These are phyloP conservation scores for Coilia nasus DNA, from an alignment of 2,797 vertebrate genomes.

Conservation along the genomic window DNA sequence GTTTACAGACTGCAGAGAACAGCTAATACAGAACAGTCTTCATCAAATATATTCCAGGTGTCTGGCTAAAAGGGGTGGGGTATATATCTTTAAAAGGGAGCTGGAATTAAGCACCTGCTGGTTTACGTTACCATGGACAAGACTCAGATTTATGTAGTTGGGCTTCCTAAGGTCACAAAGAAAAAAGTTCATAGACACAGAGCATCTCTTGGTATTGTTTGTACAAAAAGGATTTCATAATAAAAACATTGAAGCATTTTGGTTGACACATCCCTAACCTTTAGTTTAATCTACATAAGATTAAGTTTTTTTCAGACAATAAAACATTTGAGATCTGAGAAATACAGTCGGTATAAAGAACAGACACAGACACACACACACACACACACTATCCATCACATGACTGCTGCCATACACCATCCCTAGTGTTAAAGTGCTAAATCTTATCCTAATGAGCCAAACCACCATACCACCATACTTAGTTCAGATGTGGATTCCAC, in stretches of 20 bases:
- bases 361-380: constrained; percentile 37
- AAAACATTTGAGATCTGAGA: not conserved
- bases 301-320: not conserved
- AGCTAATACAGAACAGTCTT: constrained; percentile 32
- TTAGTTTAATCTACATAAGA: not conserved
- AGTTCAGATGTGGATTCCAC: constrained; percentile 57
- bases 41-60: constrained; percentile 40
- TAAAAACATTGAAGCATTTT: not conserved
- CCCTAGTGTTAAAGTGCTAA: constrained; percentile 63
- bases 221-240: not conserved
- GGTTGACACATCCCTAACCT: not conserved
- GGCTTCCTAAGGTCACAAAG: not conserved
- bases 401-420: constrained; percentile 61
- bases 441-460: constrained; percentile 68
- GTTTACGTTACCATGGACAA: constrained; percentile 14
- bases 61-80: not conserved
- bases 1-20: not conserved
- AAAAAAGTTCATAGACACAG: not conserved
- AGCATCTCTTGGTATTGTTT: not conserved
- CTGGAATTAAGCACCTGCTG: constrained; percentile 33
- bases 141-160: not conserved
- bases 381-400: constrained; percentile 57
- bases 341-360: constrained; percentile 43
- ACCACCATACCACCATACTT: constrained; percentile 57
- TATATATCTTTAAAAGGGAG: constrained; percentile 17